Evolutionary conservation across 2,797 vertebrate genomes (phyloP).

Genomic region (Pangasius krempfi): DNA sequence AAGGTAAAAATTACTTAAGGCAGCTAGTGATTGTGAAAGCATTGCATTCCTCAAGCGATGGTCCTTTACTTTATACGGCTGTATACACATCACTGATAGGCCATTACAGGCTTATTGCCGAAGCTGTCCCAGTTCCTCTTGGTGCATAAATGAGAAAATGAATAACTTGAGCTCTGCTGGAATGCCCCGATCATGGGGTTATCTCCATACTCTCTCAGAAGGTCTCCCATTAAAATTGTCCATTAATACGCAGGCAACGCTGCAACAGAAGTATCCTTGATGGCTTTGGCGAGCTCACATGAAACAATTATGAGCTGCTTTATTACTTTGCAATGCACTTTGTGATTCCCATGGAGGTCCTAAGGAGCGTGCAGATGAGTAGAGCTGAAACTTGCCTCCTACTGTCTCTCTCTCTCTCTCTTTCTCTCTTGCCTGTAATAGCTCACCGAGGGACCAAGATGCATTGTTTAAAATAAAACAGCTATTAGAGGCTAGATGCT

Average conservation of each 20-base stretch:
- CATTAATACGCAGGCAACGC: constrained; percentile 39
- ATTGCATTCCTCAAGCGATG: neutral
- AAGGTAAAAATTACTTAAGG: neutral
- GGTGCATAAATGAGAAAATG: constrained; percentile 48
- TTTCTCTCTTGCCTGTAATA: constrained; percentile 55
- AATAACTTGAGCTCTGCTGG: constrained; percentile 49
- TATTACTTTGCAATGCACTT: constrained; percentile 68
- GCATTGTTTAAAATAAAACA: constrained; percentile 74
- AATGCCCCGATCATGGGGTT: constrained; percentile 43
- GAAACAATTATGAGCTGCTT: constrained; percentile 70
- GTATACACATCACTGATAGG: neutral
- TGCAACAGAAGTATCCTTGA: constrained; percentile 56
- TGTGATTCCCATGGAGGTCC: constrained; percentile 78
- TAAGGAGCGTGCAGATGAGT: constrained; percentile 73
- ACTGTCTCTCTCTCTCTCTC: constrained; percentile 58
- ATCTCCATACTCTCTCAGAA: constrained; percentile 46
- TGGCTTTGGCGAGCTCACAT: constrained; percentile 70
- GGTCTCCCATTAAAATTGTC: constrained; percentile 55
- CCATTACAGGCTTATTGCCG: constrained; percentile 27
- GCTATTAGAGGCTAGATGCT: constrained; percentile 68
- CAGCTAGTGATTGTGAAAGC: neutral
- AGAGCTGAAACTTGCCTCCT: constrained; percentile 67
- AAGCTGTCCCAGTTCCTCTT: constrained; percentile 35
- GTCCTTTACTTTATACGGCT: neutral
- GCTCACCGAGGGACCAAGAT: constrained; percentile 60